phyloP scores from a whole-genome alignment of 2,888 invertebrate species.

The Elegia similella region DNA sequence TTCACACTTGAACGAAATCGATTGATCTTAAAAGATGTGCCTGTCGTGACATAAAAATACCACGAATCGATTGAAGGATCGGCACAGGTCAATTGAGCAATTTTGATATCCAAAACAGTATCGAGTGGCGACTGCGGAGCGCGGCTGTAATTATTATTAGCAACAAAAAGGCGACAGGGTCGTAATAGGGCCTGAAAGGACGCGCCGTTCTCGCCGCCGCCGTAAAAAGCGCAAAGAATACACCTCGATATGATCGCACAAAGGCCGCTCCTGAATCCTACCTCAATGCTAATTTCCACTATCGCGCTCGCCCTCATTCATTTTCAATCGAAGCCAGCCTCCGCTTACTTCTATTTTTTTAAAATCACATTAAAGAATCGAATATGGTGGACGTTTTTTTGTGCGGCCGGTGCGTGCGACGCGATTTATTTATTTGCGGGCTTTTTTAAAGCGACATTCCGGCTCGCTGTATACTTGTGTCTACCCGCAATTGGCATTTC shows the following conservation, averaged over 20 bases:
- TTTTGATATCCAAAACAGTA: constrained; percentile 33
- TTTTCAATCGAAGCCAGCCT: constrained; percentile 79
- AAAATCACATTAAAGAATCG: constrained; percentile 81
- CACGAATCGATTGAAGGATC: neutral
- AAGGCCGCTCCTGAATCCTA: constrained; percentile 79
- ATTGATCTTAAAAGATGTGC: neutral
- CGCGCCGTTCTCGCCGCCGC: constrained; percentile 61
- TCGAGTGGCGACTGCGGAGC: constrained; percentile 46
- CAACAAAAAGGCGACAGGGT: constrained; percentile 72
- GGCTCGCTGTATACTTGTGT: constrained; percentile 80
- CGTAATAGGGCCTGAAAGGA: constrained; percentile 71
- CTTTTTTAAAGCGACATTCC: constrained; percentile 81
- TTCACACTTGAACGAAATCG: neutral
- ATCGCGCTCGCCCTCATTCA: constrained; percentile 81
- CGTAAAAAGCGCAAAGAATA: constrained; percentile 82
- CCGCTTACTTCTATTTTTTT: constrained; percentile 77
- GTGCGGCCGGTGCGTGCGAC: constrained; percentile 71
- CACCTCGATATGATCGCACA: constrained; percentile 82
- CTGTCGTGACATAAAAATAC: neutral
- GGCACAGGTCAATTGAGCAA: constrained; percentile 6
- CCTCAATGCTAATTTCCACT: constrained; percentile 83
- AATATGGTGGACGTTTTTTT: constrained; percentile 79
- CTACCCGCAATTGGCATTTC: constrained; percentile 81
- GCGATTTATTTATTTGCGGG: constrained; percentile 80
- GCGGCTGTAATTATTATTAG: constrained; percentile 74